Evolutionary conservation across 2,113 vertebrate species (phyloP).

Genomic region (Eudyptes chrysolophus): DNA sequence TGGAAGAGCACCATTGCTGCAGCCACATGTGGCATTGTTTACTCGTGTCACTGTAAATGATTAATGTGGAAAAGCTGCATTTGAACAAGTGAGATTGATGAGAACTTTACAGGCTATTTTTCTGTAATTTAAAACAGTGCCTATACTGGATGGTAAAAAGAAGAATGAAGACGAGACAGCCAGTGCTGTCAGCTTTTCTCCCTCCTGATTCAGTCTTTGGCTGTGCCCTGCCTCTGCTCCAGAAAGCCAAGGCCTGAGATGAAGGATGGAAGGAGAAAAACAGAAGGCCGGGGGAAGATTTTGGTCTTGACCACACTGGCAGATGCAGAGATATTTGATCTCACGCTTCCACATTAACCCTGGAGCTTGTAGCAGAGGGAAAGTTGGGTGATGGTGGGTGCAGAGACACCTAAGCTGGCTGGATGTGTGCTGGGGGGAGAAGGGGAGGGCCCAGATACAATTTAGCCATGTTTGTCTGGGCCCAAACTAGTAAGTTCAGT

Average conservation of each 20-base stretch:
- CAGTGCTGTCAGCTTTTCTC: neutral
- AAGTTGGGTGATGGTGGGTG: neutral
- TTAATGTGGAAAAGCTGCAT: conserved; percentile 65
- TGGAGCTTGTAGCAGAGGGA: neutral
- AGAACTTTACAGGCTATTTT: conserved; percentile 53
- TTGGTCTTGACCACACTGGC: neutral
- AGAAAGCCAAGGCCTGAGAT: neutral
- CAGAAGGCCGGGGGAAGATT: neutral
- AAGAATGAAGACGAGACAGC: neutral
- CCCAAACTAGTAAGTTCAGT: neutral
- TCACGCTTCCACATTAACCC: neutral
- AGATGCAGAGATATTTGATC: neutral
- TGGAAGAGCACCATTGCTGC: neutral
- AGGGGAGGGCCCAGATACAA: neutral
- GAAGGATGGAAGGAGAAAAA: neutral
- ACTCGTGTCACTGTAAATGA: conserved; percentile 53
- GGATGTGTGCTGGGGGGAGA: neutral
- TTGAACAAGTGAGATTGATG: conserved; percentile 55
- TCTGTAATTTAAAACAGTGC: conserved; percentile 59
- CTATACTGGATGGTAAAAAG: conserved; percentile 16
- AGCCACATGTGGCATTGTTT: conserved; percentile 69
- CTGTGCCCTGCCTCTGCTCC: neutral
- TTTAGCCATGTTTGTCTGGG: neutral
- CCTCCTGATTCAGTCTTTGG: neutral
- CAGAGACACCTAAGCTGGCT: neutral